Conservation (phyloP, 2,888 invertebrate species). For the Trichopoda pennipes region DNA sequence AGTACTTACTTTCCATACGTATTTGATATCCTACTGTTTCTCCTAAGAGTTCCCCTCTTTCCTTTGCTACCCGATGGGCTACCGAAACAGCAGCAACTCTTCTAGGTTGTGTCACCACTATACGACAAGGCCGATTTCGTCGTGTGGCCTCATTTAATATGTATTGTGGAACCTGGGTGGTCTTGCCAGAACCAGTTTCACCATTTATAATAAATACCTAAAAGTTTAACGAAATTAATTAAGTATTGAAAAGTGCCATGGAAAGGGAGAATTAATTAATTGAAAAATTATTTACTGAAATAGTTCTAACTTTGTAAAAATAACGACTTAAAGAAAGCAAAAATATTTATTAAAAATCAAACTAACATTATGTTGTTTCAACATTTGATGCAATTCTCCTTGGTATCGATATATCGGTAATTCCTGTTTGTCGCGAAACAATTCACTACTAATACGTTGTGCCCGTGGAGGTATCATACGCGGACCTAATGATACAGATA, state of each 20-base stretch:
- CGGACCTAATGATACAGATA: constrained; percentile 69
- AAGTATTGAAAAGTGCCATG: too few relatives aligned
- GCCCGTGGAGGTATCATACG: constrained; percentile 73
- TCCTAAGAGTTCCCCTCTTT: constrained; percentile 86
- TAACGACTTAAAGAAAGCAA: too few relatives aligned
- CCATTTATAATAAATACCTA: constrained; percentile 85
- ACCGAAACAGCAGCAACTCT: constrained; percentile 94
- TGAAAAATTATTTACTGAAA: too few relatives aligned
- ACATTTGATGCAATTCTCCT: constrained; percentile 67
- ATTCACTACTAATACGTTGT: constrained; percentile 41
- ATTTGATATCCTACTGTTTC: constrained; percentile 94
- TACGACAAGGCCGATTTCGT: constrained; percentile 85
- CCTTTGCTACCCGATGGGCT: constrained; percentile 90
- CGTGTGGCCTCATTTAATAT: constrained; percentile 88
- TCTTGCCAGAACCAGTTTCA: constrained; percentile 96
- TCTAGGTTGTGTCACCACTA: constrained; percentile 96
- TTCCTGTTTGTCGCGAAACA: constrained; percentile 71
- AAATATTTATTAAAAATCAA: neutral
- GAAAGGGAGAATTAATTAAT: neutral
- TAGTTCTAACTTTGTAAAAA: too few relatives aligned
- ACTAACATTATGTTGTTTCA: constrained; percentile 73
- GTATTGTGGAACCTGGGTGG: constrained; percentile 97
- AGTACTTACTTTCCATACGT: constrained; percentile 86
- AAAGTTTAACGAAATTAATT: neutral
- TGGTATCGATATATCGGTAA: constrained; percentile 75